These are phyloP conservation scores for Drosophila subsilvestris DNA, from an alignment of 2,888 invertebrate genomes.

Conservation along the genomic window DNA sequence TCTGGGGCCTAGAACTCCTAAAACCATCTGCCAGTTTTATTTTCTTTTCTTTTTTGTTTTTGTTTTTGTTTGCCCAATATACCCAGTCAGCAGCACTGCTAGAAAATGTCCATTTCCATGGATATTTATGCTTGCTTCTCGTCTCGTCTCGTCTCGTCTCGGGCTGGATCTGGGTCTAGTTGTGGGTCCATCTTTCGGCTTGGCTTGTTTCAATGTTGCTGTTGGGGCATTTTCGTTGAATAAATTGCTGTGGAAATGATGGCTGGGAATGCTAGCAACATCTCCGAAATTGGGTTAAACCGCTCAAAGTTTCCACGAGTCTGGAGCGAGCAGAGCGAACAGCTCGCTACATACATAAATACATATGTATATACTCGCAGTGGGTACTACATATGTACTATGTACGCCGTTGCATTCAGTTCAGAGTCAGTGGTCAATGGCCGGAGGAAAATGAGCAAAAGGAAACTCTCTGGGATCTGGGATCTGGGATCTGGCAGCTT, in stretches of 20 bases:
- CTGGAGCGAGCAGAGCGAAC: neutral
- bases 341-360: neutral
- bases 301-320: slow-evolving; percentile 14
- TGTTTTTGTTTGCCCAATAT: neutral
- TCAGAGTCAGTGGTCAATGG: slow-evolving; percentile 42
- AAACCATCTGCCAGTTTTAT: no score
- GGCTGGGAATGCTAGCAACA: slow-evolving; percentile 6
- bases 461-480: neutral
- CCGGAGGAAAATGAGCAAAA: slow-evolving; percentile 27
- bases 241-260: neutral
- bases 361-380: neutral
- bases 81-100: neutral
- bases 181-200: neutral
- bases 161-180: neutral
- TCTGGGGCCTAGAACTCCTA: no score
- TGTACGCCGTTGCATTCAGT: neutral
- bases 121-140: neutral
- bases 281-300: slow-evolving; percentile 38
- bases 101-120: neutral
- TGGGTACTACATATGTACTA: no score
- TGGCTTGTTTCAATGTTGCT: neutral
- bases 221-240: neutral
- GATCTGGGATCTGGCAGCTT: neutral
- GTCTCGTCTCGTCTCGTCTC: no score
- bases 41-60: no score